These are phyloP conservation scores for Graptemys geographica DNA, from an alignment of 2,797 vertebrate genomes.

Conservation along the genomic window DNA sequence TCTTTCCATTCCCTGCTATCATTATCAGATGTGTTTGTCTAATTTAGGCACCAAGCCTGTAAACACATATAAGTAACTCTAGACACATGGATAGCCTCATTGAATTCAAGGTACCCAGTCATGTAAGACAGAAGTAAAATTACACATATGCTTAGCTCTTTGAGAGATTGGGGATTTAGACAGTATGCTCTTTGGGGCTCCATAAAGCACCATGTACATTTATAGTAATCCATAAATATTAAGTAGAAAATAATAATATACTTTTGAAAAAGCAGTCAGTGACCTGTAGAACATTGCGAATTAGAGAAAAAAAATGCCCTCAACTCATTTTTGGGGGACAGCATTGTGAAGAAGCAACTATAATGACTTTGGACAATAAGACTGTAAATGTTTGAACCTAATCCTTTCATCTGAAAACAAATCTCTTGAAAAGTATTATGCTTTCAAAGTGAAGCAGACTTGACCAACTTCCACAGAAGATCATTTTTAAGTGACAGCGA, in stretches of 20 bases:
- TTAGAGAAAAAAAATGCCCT: not conserved
- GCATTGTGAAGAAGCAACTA: conserved; percentile 7
- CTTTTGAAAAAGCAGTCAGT: not conserved
- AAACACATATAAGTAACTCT: conserved; percentile 13
- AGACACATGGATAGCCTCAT: not conserved
- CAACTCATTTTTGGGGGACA: not conserved
- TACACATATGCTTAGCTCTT: not conserved
- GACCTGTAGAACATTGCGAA: not conserved
- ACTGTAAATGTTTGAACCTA: conserved; percentile 36
- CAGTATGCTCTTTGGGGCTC: not conserved
- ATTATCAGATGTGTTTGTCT: not conserved
- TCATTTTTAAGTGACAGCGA: not conserved
- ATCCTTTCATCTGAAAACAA: conserved; percentile 26
- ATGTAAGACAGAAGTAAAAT: not conserved
- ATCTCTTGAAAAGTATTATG: not conserved
- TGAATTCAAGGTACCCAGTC: not conserved
- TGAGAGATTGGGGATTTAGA: not conserved
- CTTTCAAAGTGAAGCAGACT: conserved; percentile 37
- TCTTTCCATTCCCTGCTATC: not conserved
- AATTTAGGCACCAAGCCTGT: not conserved
- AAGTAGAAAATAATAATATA: not conserved
- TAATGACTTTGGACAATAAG: not conserved
- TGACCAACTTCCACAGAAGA: not conserved
- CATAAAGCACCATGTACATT: not conserved
- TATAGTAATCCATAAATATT: not conserved